These are phyloP conservation scores for Melospiza georgiana DNA, from an alignment of 2,113 vertebrate genomes.

Conservation along the genomic window DNA sequence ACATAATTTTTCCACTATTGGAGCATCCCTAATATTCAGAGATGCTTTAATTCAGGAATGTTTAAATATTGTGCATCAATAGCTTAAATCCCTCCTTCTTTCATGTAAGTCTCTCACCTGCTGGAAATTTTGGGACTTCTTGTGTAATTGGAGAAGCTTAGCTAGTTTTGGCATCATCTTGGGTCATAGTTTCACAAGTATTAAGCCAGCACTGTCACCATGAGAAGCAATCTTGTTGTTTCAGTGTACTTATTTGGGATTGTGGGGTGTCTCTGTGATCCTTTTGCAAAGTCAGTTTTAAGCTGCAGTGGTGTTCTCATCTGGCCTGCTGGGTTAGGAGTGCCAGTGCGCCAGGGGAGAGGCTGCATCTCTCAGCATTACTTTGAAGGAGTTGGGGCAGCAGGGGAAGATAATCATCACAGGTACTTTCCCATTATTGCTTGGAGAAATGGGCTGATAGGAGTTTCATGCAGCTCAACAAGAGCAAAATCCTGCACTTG, in stretches of 20 bases:
- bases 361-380: neutral
- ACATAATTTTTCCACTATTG: neutral
- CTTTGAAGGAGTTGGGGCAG: neutral
- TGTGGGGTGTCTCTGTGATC: neutral
- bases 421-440: neutral
- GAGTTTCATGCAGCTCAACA: neutral
- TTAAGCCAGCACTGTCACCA: neutral
- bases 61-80: neutral
- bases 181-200: neutral
- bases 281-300: neutral
- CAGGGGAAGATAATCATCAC: neutral
- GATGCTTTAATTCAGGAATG: neutral
- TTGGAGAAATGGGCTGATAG: neutral
- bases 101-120: fast-evolving
- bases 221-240: neutral
- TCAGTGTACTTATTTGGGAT: neutral
- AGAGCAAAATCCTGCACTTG: neutral
- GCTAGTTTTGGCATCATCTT: neutral
- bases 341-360: neutral
- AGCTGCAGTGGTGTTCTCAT: neutral
- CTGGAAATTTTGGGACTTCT: neutral
- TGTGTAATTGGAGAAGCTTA: neutral
- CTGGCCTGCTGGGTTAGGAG: neutral
- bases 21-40: neutral
- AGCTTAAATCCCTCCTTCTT: neutral